Percentiles rank a stretch among this genome's conserved stretches.
These are phyloP conservation scores for Parambassis ranga DNA, from an alignment of 2,797 vertebrate species.

Conservation along the genomic window DNA sequence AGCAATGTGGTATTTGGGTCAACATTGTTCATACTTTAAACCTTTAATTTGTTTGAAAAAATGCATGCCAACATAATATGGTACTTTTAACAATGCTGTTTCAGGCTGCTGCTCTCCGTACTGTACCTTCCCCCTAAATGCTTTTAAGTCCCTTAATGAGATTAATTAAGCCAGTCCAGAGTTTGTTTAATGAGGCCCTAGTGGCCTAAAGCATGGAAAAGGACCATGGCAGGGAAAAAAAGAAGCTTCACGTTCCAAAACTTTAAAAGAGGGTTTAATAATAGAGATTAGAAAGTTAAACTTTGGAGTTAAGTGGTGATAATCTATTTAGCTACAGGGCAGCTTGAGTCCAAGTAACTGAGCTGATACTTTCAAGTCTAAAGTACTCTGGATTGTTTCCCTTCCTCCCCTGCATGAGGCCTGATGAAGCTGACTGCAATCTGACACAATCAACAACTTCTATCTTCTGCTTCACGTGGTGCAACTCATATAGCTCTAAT, in stretches of 20 bases:
- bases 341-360: not conserved
- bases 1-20: constrained; percentile 53
- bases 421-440: not conserved
- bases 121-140: constrained; percentile 52
- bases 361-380: not conserved
- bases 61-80: constrained; percentile 19
- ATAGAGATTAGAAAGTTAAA: constrained; percentile 35
- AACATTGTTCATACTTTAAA: constrained; percentile 53
- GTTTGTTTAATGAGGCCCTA: constrained; percentile 70
- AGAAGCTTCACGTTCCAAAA: constrained; percentile 22
- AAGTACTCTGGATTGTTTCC: not conserved
- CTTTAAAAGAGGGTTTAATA: constrained; percentile 16
- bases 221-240: constrained; percentile 33
- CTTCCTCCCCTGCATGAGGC: not conserved
- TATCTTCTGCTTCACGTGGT: too few relatives aligned
- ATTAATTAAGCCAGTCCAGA: constrained; percentile 74
- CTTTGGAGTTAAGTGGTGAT: constrained; percentile 19
- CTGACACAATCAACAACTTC: too few relatives aligned
- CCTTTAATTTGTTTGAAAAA: constrained; percentile 52
- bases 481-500: too few relatives aligned
- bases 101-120: constrained; percentile 22
- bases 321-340: constrained; percentile 29
- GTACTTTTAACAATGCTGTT: constrained; percentile 16
- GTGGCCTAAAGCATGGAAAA: constrained; percentile 57
- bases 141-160: constrained; percentile 71